Conservation (phyloP, 1,140 invertebrate genomes). For the Heliconius melpomene region DNA sequence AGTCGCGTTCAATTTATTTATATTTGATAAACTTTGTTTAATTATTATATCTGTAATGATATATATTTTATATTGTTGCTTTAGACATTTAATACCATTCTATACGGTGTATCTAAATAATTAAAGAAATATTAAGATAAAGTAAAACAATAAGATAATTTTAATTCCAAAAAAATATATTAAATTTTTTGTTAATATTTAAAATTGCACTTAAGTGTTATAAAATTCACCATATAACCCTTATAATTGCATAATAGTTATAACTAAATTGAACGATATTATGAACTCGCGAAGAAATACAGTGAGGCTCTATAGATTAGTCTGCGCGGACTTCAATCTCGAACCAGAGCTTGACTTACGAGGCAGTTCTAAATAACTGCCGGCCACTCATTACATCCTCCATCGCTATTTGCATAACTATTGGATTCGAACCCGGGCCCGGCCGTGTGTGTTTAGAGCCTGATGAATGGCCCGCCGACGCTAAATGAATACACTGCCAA, state of each 20-base stretch:
- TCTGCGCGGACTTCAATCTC: conserved; percentile 55
- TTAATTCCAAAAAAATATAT: too few relatives aligned
- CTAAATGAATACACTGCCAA: conserved; percentile 65
- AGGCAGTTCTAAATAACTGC: conserved; percentile 76
- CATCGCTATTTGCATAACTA: conserved; percentile 79
- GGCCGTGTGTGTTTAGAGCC: conserved; percentile 69
- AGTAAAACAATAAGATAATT: too few relatives aligned
- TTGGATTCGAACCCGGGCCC: conserved; percentile 69
- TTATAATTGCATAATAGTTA: background rate
- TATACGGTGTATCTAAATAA: too few relatives aligned
- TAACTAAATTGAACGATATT: background rate
- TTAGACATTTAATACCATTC: background rate
- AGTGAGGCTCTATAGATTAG: background rate
- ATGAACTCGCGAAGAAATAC: background rate
- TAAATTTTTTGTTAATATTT: background rate
- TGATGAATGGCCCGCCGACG: conserved; percentile 57
- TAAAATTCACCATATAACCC: background rate
- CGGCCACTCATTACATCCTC: conserved; percentile 75
- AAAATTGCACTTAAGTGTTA: background rate
- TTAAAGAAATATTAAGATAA: too few relatives aligned
- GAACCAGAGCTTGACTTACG: conserved; percentile 74
- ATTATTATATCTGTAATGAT: background rate
- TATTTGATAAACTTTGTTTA: conserved; percentile 8
- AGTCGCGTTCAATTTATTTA: conserved; percentile 39
- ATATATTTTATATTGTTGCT: background rate